Evolutionary conservation across 2,797 vertebrate species (phyloP).

Genomic region (Ctenosaura bakeri): DNA sequence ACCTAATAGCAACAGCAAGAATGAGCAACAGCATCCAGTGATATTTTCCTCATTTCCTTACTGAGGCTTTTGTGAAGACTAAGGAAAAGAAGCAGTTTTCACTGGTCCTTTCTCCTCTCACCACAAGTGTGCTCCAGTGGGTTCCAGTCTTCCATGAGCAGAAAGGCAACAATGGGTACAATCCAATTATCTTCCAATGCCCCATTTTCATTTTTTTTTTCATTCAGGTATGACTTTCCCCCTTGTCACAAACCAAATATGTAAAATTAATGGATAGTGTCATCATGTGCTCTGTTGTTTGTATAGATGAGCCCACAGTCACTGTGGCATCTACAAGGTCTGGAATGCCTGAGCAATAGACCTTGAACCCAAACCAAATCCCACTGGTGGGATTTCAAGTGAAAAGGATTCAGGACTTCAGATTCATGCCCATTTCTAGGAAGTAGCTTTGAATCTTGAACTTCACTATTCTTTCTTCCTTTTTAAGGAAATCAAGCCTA

Average conservation of each 20-base stretch:
- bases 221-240: background rate
- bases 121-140: background rate
- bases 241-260: background rate
- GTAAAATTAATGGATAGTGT: background rate
- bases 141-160: background rate
- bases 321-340: background rate
- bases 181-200: background rate
- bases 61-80: background rate
- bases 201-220: slow-evolving; percentile 3
- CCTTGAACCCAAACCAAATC: background rate
- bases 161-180: background rate
- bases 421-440: background rate
- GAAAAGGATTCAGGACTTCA: background rate
- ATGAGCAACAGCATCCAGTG: too few species aligned
- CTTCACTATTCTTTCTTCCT: background rate
- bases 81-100: background rate
- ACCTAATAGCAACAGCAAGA: too few species aligned
- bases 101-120: background rate
- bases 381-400: background rate
- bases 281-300: background rate
- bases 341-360: background rate
- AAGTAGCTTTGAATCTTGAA: background rate
- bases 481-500: background rate
- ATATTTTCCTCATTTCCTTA: background rate
- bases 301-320: background rate